Evolutionary conservation across 2,888 invertebrate species (phyloP).

Genomic region (Serrognathus titanus): DNA sequence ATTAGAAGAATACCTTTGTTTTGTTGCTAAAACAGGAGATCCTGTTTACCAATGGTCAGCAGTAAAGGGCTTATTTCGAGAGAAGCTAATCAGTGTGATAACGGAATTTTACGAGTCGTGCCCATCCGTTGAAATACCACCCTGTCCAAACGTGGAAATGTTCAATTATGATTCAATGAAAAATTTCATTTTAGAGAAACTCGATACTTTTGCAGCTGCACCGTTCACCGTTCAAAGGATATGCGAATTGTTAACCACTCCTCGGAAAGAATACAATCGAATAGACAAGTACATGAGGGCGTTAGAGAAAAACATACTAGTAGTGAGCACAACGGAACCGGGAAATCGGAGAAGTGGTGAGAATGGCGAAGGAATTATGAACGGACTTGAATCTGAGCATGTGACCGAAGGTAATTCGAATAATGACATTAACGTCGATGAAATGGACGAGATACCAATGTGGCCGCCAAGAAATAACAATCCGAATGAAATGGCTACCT

Average conservation of each 20-base stretch:
- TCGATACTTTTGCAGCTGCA: conserved; percentile 82
- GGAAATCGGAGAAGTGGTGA: conserved; percentile 63
- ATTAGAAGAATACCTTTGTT: conserved; percentile 83
- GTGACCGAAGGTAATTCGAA: conserved; percentile 50
- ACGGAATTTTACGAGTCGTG: conserved; percentile 83
- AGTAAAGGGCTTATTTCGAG: conserved; percentile 82
- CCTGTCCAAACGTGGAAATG: conserved; percentile 86
- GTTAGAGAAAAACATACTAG: conserved; percentile 90
- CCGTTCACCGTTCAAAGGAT: conserved; percentile 96
- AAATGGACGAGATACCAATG: conserved; percentile 54
- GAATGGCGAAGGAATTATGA: conserved; percentile 63
- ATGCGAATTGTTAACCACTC: conserved; percentile 88
- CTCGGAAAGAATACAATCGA: conserved; percentile 90
- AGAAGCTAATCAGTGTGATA: conserved; percentile 82
- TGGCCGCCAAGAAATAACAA: conserved; percentile 27
- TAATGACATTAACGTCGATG: conserved; percentile 56
- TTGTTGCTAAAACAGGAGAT: conserved; percentile 92
- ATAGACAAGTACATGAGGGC: conserved; percentile 97
- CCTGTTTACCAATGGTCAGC: conserved; percentile 90
- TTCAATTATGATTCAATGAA: conserved; percentile 90
- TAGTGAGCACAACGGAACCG: conserved; percentile 74
- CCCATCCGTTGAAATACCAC: conserved; percentile 71
- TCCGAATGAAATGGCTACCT: neutral
- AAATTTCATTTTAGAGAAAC: conserved; percentile 72
- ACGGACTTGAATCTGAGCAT: conserved; percentile 59